Percentiles rank a stretch among this genome's conserved stretches.
These are phyloP conservation scores for Somateria mollissima DNA, from an alignment of 2,797 vertebrate genomes.

Conservation along the genomic window DNA sequence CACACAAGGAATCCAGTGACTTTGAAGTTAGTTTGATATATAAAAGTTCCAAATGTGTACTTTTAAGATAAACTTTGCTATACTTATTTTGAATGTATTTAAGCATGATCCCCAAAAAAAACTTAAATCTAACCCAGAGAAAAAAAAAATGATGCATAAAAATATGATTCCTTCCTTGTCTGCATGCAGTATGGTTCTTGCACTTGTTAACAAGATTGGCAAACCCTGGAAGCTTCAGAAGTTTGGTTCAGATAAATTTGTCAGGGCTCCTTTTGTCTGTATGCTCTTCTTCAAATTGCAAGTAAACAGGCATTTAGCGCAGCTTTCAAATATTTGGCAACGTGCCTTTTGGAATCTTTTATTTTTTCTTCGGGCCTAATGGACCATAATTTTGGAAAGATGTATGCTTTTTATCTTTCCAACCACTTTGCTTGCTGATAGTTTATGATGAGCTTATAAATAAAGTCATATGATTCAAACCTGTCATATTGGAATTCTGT, in stretches of 20 bases:
- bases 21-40: slow-evolving; percentile 46
- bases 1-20: slow-evolving; percentile 1
- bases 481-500: background rate
- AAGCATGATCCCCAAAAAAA: slow-evolving; percentile 28
- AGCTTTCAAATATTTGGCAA: slow-evolving; percentile 2
- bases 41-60: slow-evolving; percentile 25
- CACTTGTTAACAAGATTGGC: slow-evolving; percentile 30
- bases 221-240: slow-evolving; percentile 44
- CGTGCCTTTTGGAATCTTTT: background rate
- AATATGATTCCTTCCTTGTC: slow-evolving; percentile 12
- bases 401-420: background rate
- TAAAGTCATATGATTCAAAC: background rate
- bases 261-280: slow-evolving; percentile 44
- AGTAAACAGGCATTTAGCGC: background rate
- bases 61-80: slow-evolving; percentile 51
- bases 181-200: background rate
- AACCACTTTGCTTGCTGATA: background rate
- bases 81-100: slow-evolving; percentile 32
- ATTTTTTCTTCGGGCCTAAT: background rate
- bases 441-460: background rate
- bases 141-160: slow-evolving; percentile 4
- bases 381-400: background rate
- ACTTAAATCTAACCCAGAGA: background rate
- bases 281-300: background rate
- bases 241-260: slow-evolving; percentile 55